A percentile compares a stretch with the other conserved stretches of the same genome.
Evolutionary conservation across 2,113 vertebrate species (phyloP).

Genomic region (Parus major): DNA sequence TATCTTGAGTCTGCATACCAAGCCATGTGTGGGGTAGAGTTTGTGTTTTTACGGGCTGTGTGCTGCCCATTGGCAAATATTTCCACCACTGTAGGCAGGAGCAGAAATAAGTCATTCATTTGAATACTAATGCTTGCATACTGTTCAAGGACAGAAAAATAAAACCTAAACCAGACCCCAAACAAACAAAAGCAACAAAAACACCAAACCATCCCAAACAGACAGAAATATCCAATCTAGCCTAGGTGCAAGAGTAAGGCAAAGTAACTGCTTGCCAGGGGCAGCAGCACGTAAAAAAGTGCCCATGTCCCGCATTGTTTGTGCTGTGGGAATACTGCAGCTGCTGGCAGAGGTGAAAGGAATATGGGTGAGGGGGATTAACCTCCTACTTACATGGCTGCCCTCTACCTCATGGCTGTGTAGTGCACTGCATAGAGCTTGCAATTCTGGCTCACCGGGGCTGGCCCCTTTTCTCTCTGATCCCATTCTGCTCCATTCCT

Average conservation of each 20-base stretch:
- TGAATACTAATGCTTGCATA: neutral
- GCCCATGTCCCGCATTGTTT: neutral
- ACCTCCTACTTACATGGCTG: neutral
- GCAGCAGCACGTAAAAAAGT: fast-evolving
- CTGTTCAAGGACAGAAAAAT: neutral
- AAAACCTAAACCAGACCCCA: neutral
- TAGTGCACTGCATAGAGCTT: neutral
- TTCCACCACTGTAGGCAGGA: neutral
- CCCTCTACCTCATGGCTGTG: neutral
- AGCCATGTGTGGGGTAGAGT: neutral
- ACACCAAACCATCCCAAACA: neutral
- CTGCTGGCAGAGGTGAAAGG: neutral
- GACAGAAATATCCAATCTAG: neutral
- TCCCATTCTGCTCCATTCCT: neutral
- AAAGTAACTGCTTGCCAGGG: neutral
- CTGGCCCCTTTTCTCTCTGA: neutral
- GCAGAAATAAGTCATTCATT: neutral
- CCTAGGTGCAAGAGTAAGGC: neutral
- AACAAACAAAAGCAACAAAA: neutral
- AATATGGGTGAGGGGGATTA: neutral
- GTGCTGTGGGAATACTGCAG: neutral
- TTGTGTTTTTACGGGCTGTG: neutral
- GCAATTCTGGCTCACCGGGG: neutral
- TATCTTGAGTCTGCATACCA: neutral
- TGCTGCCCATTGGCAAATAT: neutral